Conservation (phyloP, 2,113 vertebrate species). For the Danio rerio region DNA sequence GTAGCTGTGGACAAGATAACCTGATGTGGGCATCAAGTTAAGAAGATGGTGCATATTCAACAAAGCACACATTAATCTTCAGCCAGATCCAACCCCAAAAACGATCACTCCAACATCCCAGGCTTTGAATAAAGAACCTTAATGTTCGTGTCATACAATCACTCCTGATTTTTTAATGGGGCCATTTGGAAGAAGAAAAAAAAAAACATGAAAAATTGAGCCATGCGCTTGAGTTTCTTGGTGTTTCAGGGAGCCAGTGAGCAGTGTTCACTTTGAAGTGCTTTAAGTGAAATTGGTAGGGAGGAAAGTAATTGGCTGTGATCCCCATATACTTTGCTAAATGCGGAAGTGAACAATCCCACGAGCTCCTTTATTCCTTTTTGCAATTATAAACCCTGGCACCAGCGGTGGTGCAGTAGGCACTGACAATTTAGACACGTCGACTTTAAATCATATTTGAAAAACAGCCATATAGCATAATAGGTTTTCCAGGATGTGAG, state of each 20-base stretch:
- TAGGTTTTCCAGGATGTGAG: not conserved
- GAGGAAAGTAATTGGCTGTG: constrained; percentile 40
- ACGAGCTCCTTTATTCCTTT: constrained; percentile 33
- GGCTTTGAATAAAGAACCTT: constrained; percentile 10
- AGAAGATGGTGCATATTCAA: not conserved
- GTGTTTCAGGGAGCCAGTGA: not conserved
- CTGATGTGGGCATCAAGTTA: not conserved
- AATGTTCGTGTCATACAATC: not conserved
- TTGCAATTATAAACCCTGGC: constrained; percentile 41
- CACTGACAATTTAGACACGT: constrained; percentile 39
- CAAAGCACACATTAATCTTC: not conserved
- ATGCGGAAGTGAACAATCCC: constrained; percentile 6
- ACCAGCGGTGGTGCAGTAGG: not conserved
- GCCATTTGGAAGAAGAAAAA: not conserved
- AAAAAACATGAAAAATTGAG: not conserved
- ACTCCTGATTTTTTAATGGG: not conserved
- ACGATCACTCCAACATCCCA: not conserved
- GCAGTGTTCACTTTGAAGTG: constrained; percentile 27
- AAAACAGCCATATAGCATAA: constrained; percentile 18
- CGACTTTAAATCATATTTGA: constrained; percentile 22
- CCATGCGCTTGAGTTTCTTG: not conserved
- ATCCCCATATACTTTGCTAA: constrained; percentile 13
- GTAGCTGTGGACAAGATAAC: not conserved
- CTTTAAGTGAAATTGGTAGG: constrained; percentile 30
- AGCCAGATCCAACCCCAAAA: not conserved